Conservation (phyloP, 2,113 vertebrate species). For the Ancistrus triradiatus region DNA sequence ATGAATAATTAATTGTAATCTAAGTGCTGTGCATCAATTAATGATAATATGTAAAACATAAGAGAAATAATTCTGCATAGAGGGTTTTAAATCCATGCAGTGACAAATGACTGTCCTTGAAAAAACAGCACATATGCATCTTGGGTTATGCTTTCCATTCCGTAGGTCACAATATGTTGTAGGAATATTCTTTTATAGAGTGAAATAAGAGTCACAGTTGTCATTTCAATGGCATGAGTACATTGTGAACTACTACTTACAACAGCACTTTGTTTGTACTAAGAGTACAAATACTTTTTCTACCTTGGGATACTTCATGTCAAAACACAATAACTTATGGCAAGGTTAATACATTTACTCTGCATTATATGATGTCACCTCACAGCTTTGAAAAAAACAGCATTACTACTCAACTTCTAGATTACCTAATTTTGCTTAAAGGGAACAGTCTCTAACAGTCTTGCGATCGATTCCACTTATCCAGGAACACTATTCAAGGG, state of each 20-base stretch:
- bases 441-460: too few species aligned
- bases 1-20: conserved; percentile 11
- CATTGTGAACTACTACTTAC: neutral
- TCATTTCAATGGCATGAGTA: neutral
- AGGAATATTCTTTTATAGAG: neutral
- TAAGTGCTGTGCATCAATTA: neutral
- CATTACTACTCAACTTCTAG: too few species aligned
- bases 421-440: too few species aligned
- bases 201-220: neutral
- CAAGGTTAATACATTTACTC: conserved; percentile 8
- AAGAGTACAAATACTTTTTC: too few species aligned
- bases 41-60: too few species aligned
- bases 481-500: too few species aligned
- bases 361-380: too few species aligned
- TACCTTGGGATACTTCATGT: conserved; percentile 41
- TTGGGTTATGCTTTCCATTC: too few species aligned
- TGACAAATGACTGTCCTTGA: neutral
- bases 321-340: conserved; percentile 38
- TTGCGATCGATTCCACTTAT: too few species aligned
- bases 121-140: too few species aligned
- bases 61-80: too few species aligned
- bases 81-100: neutral
- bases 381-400: too few species aligned
- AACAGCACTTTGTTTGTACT: neutral
- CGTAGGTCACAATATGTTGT: neutral